Conservation (phyloP, 1,140 invertebrate species). For the Drosophila cardini region DNA sequence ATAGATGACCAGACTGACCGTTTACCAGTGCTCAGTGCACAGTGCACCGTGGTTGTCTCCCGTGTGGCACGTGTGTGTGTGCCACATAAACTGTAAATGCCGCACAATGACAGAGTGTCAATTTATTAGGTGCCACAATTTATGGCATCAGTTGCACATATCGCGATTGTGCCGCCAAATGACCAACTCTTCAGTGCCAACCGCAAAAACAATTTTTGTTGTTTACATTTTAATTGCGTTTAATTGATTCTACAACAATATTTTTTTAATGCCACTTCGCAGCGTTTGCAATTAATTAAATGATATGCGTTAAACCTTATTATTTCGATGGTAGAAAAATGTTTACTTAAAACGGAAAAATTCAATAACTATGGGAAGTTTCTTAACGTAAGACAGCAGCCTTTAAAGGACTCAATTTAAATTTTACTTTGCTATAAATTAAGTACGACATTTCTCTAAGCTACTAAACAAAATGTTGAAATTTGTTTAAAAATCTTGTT, state of each 20-base stretch:
- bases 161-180: constrained; percentile 41
- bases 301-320: constrained; percentile 31
- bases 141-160: constrained; percentile 57
- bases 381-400: not conserved
- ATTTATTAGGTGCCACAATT: constrained; percentile 81
- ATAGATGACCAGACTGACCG: constrained; percentile 14
- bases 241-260: constrained; percentile 57
- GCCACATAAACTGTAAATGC: constrained; percentile 74
- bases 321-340: not conserved
- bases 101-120: constrained; percentile 80
- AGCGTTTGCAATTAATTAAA: constrained; percentile 53
- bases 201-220: constrained; percentile 44
- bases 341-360: constrained; percentile 4
- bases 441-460: too few species aligned
- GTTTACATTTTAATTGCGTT: constrained; percentile 66
- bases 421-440: too few species aligned
- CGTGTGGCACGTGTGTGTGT: constrained; percentile 7
- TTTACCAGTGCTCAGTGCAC: constrained; percentile 17
- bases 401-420: too few species aligned
- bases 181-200: constrained; percentile 20
- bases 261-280: constrained; percentile 9
- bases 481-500: not conserved
- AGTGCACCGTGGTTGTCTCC: constrained; percentile 2
- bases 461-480: too few species aligned
- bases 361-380: not conserved